Evolutionary conservation across 2,888 invertebrate genomes (phyloP), one percentile per base, ranked within the genome.

Genomic region (Amitus sp.): DNA sequence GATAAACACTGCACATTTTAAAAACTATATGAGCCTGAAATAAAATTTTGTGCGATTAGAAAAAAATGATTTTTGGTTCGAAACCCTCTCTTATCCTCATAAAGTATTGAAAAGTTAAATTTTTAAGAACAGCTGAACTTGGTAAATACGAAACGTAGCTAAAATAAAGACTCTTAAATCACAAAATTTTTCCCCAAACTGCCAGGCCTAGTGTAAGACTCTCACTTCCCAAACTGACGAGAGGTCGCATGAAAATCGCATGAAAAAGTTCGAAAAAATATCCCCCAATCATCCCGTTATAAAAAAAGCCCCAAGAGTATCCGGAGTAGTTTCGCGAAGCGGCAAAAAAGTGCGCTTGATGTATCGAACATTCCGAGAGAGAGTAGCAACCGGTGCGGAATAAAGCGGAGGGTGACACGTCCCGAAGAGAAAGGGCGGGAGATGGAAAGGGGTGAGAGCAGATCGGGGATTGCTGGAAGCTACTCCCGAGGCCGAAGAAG

Each of bases 351-450:
- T 67, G 67, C 64, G 69, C 71, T 74, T 77, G 77, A 78, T 78
- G 75, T 74, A 77, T 77, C 70, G 74, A 68, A 73, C 70, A 72
- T 73, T 74, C 73, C 73, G 73, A 23, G 7, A n/a, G n/a, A 75
- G 68, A 68, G 67, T 58, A 62, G 57, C 59, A 40, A 52, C 59
- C 56, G 45, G 63, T 61, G 68, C 50, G 59, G 51, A 47, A 61
- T 51, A 60, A 57, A 52, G 61, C 52, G 49, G 58, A 52, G 62
- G 58, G 58, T 49, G 53, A 52, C 49, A 47, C 43, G 62, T 60
- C 51, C 62, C 53, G 33, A 50, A 39, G 62, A 57, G 60, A 2
- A 39, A 45, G 46, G 47, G 33, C 47, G 51, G 27, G 34, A 53
- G 23, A 43, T 20, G 42, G 27, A 53, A 39, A 59, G 46, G 49